Percentiles rank a stretch among this genome's conserved stretches.
Evolutionary conservation across 2,888 invertebrate genomes (phyloP).

Genomic region (Monopis laevigella): DNA sequence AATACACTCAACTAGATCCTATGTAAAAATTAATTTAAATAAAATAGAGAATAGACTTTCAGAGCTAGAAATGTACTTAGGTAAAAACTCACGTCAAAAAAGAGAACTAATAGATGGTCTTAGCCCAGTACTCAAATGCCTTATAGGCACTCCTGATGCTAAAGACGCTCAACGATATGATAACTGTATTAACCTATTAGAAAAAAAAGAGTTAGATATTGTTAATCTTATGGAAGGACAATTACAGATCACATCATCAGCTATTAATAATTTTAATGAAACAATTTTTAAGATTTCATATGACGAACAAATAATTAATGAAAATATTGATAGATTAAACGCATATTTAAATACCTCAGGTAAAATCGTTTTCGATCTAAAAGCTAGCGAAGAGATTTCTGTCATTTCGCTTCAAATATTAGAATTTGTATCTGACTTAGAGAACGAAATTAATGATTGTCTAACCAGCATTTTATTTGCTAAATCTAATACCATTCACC

Average conservation of each 20-base stretch:
- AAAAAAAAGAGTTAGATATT: constrained; percentile 22
- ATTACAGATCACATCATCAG: constrained; percentile 24
- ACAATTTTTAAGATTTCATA: constrained; percentile 23
- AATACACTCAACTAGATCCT: too few relatives aligned
- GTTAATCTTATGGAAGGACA: constrained; percentile 20
- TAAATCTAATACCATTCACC: constrained; percentile 3
- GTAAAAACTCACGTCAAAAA: constrained; percentile 20
- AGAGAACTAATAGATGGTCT: constrained; percentile 24
- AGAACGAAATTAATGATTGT: constrained; percentile 3
- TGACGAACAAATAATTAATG: constrained; percentile 22
- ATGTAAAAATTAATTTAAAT: not conserved
- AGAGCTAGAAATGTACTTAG: constrained; percentile 20
- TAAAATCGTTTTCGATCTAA: constrained; percentile 20
- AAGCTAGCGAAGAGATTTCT: constrained; percentile 22
- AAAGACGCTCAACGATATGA: constrained; percentile 24
- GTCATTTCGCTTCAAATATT: constrained; percentile 19
- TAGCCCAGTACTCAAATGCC: constrained; percentile 24
- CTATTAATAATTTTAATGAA: constrained; percentile 23
- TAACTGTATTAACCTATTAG: constrained; percentile 23
- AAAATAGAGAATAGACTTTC: constrained; percentile 18
- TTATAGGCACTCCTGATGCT: constrained; percentile 26
- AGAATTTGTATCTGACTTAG: constrained; percentile 3
- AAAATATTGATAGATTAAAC: constrained; percentile 21
- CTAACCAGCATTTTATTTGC: constrained; percentile 6
- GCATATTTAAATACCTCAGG: constrained; percentile 19